Conservation (phyloP, 2,888 invertebrate species). For the Drosophila aldrichi region DNA sequence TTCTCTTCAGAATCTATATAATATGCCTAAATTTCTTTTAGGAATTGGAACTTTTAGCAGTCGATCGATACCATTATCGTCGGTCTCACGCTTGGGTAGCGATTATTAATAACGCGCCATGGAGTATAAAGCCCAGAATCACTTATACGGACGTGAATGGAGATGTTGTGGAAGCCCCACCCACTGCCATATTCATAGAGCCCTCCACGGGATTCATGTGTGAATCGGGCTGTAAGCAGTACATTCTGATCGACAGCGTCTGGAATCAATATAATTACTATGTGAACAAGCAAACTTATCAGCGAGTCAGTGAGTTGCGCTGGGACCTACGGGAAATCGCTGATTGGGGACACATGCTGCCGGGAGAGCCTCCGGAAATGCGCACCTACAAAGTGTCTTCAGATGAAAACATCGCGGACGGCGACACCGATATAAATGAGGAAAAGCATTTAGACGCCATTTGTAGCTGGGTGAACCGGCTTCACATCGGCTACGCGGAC, state of each 20-base stretch:
- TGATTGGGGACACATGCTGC: conserved; percentile 91
- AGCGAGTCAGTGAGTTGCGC: conserved; percentile 86
- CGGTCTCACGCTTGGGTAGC: conserved; percentile 94
- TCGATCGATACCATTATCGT: conserved; percentile 89
- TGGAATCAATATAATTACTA: conserved; percentile 96
- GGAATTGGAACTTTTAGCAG: conserved; percentile 88
- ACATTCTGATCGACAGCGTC: conserved; percentile 92
- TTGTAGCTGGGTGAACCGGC: conserved; percentile 89
- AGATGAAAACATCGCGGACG: conserved; percentile 86
- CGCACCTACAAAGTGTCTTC: conserved; percentile 79
- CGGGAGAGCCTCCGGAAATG: conserved; percentile 88
- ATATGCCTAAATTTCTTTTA: conserved; percentile 70
- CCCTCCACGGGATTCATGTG: conserved; percentile 91
- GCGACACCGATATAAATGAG: conserved; percentile 83
- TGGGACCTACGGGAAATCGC: conserved; percentile 88
- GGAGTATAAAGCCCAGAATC: conserved; percentile 77
- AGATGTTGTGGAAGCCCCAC: conserved; percentile 76
- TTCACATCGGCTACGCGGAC: conserved; percentile 87
- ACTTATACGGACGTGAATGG: conserved; percentile 77
- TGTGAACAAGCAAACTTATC: conserved; percentile 88
- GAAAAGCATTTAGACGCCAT: conserved; percentile 93
- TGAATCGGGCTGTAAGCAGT: conserved; percentile 87
- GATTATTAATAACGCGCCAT: conserved; percentile 86
- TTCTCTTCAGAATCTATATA: background rate
- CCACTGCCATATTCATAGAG: conserved; percentile 91